Evolutionary conservation across 35 echinoderm and acorn worm species (phyloP).

Genomic region (Eucidaris tribuloides): DNA sequence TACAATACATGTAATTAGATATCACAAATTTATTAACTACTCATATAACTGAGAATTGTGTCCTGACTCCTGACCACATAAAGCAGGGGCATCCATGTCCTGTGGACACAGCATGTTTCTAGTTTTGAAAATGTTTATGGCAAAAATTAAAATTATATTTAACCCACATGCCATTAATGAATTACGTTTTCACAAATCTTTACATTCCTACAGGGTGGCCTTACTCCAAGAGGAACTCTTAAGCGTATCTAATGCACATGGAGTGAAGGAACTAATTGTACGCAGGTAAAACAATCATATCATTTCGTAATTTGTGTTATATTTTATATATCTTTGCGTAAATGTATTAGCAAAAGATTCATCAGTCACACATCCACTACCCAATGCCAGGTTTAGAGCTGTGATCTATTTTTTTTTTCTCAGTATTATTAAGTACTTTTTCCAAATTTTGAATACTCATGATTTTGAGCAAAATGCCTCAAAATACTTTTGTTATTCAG

Average conservation of each 20-base stretch:
- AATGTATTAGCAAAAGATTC: no score
- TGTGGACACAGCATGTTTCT: no score
- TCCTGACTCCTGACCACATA: background rate
- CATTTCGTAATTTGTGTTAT: background rate
- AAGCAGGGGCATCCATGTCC: no score
- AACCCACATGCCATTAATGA: no score
- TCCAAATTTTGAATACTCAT: background rate
- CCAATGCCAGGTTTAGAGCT: background rate
- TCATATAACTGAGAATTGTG: background rate
- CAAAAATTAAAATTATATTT: no score
- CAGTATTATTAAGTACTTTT: background rate
- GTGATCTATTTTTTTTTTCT: background rate
- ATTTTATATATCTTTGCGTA: background rate
- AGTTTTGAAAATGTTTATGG: background rate
- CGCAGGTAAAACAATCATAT: conserved; percentile 9
- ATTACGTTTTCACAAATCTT: no score
- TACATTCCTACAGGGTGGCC: conserved; percentile 26
- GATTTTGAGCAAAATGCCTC: no score
- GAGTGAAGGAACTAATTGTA: conserved; percentile 23
- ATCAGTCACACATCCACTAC: background rate
- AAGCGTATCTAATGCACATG: background rate
- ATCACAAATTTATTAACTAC: background rate
- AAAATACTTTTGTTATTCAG: no score
- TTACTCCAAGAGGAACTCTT: conserved; percentile 34
- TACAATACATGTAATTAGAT: background rate